Conservation (phyloP, 2,888 invertebrate genomes). For the Thecophora atra region DNA sequence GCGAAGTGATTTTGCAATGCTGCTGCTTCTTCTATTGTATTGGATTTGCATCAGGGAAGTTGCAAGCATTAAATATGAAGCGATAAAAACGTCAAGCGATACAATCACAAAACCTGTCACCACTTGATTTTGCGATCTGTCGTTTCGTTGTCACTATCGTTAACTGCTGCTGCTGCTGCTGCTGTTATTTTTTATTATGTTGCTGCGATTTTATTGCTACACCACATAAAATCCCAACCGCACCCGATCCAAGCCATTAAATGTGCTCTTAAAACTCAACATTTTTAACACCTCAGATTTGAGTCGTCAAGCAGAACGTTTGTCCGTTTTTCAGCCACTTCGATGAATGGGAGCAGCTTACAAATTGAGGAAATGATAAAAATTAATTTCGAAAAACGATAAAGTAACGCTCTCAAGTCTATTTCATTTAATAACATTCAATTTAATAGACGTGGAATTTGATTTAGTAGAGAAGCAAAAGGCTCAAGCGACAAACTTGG, state of each 20-base stretch:
- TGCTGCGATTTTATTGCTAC: constrained; percentile 11
- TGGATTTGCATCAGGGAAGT: constrained; percentile 1
- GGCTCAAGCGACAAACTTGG: constrained; percentile 10
- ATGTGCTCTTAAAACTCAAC: constrained; percentile 20
- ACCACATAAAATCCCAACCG: neutral
- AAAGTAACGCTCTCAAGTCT: neutral
- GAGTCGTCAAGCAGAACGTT: constrained; percentile 3
- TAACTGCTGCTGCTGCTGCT: neutral
- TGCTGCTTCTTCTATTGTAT: neutral
- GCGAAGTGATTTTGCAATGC: neutral
- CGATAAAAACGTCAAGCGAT: neutral
- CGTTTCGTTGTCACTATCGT: neutral
- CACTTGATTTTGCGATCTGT: neutral
- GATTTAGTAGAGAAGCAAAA: constrained; percentile 19
- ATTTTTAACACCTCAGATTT: constrained; percentile 25
- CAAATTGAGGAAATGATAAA: neutral
- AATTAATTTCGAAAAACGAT: neutral
- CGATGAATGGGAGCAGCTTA: neutral
- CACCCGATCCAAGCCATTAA: constrained; percentile 13
- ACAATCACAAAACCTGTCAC: neutral
- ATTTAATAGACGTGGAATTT: too few species aligned
- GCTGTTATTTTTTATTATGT: neutral
- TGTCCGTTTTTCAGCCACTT: neutral
- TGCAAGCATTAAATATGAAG: neutral
- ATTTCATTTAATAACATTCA: too few species aligned